Base-by-base conservation (phyloP, 2,113 vertebrate genomes). In the Irena cyanogastra region DNA sequence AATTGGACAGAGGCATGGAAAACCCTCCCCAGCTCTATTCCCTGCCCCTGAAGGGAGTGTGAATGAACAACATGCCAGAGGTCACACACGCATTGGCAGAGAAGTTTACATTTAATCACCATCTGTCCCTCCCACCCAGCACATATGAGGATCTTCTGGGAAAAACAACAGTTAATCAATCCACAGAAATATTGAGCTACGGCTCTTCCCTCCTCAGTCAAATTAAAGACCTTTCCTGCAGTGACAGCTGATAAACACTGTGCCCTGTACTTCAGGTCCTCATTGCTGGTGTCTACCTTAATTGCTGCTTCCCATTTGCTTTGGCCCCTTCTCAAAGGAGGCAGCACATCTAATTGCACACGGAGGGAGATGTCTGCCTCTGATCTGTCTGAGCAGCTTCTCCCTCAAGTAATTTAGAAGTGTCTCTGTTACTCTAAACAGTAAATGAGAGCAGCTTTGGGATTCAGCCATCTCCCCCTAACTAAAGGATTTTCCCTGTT, bases 311-410 rank as follows among this genome's bases (percentile, higher is more conserved):
- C 74, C 86, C 24, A 12, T 88, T 90, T 92, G 83, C 74, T 85
- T 94, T 86, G 83, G 96, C 75, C 75, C 86, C 70, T 39, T 56
- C 88, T 95, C 95, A 96, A 96, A 95, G 92, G 69, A 91, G 77
- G 71, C 70, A 95, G 85, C 75, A 64, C 61, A n/a, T 54, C 26
- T 94, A 77, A 95, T 77, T 93, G 81, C 84, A 83, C 56, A 33
- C 4, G 0, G 16, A 80, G 78, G 56, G 87, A 96, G 95, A 96
- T 77, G 93, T 71, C 95, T 94, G 83, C 86, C 89, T 95, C 81
- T 89, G 91, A 97, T 96, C 92, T 81, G 79, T 6, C 93, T 64
- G 56, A 93, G 69, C 83, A 87, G 80, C 20, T 94, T 95, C 94
- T 96, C 90, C 76, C 92, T 69, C 74, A 57, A 92, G 86, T 84